phyloP scores from a whole-genome alignment of 2,888 invertebrate genomes.

The Mimachlamys varia region DNA sequence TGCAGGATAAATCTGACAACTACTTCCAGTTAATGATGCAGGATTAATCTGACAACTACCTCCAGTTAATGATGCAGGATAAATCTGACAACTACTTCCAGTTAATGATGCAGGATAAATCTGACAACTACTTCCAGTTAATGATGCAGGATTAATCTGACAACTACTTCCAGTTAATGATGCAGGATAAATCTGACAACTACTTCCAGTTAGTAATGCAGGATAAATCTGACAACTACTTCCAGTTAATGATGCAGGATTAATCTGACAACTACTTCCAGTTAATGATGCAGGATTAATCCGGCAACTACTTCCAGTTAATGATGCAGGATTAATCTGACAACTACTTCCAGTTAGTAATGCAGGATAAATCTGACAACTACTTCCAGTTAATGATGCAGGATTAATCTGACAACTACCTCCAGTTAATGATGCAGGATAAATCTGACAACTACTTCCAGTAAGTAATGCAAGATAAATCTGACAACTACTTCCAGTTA shows the following conservation, averaged over 20 bases:
- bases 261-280: neutral
- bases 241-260: neutral
- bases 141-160: no score
- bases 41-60: no score
- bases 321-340: neutral
- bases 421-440: neutral
- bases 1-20: no score
- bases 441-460: neutral
- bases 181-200: neutral
- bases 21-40: no score
- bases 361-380: neutral
- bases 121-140: no score
- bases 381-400: neutral
- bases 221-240: neutral
- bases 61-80: no score
- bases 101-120: no score
- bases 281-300: neutral
- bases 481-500: neutral
- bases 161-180: no score
- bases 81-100: no score
- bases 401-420: neutral
- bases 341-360: neutral
- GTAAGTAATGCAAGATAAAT: neutral
- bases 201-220: neutral
- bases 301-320: neutral